These are phyloP conservation scores for Aulostomus chinensis DNA, from an alignment of 2,797 vertebrate genomes.

Conservation along the genomic window DNA sequence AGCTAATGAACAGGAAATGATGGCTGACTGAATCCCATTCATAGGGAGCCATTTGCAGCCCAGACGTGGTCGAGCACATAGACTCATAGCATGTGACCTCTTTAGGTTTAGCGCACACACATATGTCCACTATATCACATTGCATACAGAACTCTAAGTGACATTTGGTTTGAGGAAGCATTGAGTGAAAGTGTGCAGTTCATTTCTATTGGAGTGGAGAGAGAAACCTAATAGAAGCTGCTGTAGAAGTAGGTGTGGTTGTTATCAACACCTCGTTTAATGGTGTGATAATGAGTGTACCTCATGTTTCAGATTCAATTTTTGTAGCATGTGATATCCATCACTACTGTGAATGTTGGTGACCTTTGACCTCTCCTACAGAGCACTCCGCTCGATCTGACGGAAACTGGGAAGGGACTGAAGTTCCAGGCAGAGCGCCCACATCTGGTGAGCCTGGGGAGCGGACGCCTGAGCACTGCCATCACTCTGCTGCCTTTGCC, in stretches of 20 bases:
- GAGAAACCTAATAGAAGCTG: too few relatives aligned
- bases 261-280: too few relatives aligned
- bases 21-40: constrained; percentile 11
- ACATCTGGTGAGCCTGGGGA: constrained; percentile 95
- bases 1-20: constrained; percentile 38
- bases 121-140: constrained; percentile 8
- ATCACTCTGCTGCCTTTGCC: constrained; percentile 92
- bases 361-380: constrained; percentile 51
- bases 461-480: constrained; percentile 92
- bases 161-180: neutral
- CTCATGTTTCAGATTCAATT: neutral
- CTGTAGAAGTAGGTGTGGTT: too few relatives aligned
- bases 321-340: too few relatives aligned
- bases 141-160: constrained; percentile 1
- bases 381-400: constrained; percentile 90
- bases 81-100: constrained; percentile 5
- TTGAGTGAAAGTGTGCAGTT: neutral
- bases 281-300: neutral
- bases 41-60: neutral
- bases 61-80: neutral
- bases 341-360: too few relatives aligned
- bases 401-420: constrained; percentile 88
- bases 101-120: too few relatives aligned
- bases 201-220: too few relatives aligned
- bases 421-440: constrained; percentile 95